Percentiles rank a stretch among this genome's conserved stretches.
Evolutionary conservation across 2,113 vertebrate species (phyloP).

Genomic region (Charina bottae): DNA sequence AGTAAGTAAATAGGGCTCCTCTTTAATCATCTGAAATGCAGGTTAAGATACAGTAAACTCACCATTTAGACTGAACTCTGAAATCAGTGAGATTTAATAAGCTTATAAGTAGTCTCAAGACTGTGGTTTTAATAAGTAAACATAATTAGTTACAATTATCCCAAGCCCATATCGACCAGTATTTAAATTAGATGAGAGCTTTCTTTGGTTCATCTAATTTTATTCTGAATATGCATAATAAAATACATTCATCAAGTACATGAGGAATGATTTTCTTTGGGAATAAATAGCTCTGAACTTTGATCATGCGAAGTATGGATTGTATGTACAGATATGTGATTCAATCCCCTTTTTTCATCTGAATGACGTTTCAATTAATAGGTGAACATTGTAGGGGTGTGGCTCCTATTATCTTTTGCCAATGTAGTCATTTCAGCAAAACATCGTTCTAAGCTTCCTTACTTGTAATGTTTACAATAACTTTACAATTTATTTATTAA

Average conservation of each 20-base stretch:
- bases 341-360: background rate
- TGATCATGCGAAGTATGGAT: conserved; percentile 18
- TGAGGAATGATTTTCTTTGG: background rate
- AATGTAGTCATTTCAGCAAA: background rate
- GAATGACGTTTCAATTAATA: background rate
- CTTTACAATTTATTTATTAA: background rate
- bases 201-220: conserved; percentile 62
- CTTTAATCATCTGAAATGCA: conserved; percentile 28
- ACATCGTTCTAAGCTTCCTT: background rate
- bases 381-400: background rate
- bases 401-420: background rate
- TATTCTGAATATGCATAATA: conserved; percentile 63
- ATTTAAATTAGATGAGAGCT: conserved; percentile 60
- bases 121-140: conserved; percentile 35
- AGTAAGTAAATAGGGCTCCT: background rate
- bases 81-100: conserved; percentile 37
- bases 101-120: conserved; percentile 29
- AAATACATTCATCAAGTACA: conserved; percentile 52
- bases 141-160: conserved; percentile 35
- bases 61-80: conserved; percentile 18
- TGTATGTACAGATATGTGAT: background rate
- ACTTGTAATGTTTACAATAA: background rate
- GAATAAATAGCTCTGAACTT: conserved; percentile 41
- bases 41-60: conserved; percentile 18
- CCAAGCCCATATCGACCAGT: conserved; percentile 58